Evolutionary conservation across 35 echinoderm and acorn worm genomes (phyloP).

Genomic region (Acanthaster planci): DNA sequence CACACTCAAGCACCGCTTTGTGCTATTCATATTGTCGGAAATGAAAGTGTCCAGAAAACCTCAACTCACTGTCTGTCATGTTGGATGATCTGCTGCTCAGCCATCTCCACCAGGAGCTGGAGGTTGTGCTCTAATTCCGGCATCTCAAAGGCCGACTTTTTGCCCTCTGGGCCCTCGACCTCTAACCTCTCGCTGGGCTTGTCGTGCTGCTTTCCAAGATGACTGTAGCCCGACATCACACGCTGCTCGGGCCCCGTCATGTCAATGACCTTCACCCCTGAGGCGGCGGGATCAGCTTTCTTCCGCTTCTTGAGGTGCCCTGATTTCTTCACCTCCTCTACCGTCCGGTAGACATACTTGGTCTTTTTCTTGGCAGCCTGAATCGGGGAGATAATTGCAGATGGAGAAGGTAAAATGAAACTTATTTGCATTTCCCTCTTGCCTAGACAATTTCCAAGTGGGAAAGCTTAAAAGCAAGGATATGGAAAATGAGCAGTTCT

Average conservation of each 20-base stretch:
- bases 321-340: constrained; percentile 72
- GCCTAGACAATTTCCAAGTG: neutral
- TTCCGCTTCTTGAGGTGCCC: constrained; percentile 52
- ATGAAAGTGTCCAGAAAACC: too few species aligned
- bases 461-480: too few species aligned
- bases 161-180: constrained; percentile 41
- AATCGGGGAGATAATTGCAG: neutral
- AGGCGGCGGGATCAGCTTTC: neutral
- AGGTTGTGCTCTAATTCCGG: constrained; percentile 92
- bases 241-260: constrained; percentile 92
- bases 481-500: too few species aligned
- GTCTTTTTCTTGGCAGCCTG: constrained; percentile 68
- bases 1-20: too few species aligned
- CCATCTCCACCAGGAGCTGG: constrained; percentile 87
- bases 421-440: neutral
- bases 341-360: constrained; percentile 84
- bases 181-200: constrained; percentile 56
- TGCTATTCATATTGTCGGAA: too few species aligned
- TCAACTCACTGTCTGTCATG: constrained; percentile 91
- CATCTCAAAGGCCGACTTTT: constrained; percentile 83
- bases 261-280: constrained; percentile 94
- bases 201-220: constrained; percentile 71
- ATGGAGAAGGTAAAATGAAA: neutral
- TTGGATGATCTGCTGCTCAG: constrained; percentile 87
- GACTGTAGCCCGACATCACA: constrained; percentile 73